A percentile compares a stretch with the other conserved stretches of the same genome.
Conservation (phyloP, 2,888 invertebrate genomes). For the Tachina fera region DNA sequence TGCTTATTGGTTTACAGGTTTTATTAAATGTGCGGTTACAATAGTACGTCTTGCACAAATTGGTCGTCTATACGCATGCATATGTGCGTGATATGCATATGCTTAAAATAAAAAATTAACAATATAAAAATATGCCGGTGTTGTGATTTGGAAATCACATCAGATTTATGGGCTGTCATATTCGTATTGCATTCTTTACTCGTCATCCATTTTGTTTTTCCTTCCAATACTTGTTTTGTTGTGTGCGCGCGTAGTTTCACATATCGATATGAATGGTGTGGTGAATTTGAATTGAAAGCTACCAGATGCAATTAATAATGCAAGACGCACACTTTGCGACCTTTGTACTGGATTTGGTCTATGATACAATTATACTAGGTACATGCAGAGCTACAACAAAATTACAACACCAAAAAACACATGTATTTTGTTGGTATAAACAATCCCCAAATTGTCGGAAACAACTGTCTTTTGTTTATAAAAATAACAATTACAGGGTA, state of each 20-base stretch:
- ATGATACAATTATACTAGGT: too few relatives aligned
- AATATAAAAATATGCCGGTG: background rate
- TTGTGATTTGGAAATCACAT: background rate
- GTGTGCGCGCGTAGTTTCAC: slow-evolving; percentile 52
- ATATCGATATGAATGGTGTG: slow-evolving; percentile 31
- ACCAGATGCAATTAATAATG: slow-evolving; percentile 45
- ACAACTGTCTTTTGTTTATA: too few relatives aligned
- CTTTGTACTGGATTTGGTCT: too few relatives aligned
- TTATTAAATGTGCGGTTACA: background rate
- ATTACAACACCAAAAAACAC: too few relatives aligned
- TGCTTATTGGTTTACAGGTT: slow-evolving; percentile 24
- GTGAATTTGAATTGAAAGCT: slow-evolving; percentile 59
- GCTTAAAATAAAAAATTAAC: background rate
- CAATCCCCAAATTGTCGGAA: too few relatives aligned
- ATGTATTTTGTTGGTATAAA: too few relatives aligned
- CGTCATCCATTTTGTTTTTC: slow-evolving; percentile 80
- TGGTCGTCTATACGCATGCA: background rate
- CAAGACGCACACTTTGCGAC: background rate
- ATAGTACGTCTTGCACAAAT: background rate
- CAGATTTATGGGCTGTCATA: background rate
- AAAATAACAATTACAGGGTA: too few relatives aligned
- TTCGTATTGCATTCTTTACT: slow-evolving; percentile 39
- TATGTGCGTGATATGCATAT: background rate
- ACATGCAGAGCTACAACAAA: too few relatives aligned
- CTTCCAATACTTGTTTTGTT: slow-evolving; percentile 57